Base-by-base conservation (phyloP, 1,140 invertebrate species). In the Mya arenaria region DNA sequence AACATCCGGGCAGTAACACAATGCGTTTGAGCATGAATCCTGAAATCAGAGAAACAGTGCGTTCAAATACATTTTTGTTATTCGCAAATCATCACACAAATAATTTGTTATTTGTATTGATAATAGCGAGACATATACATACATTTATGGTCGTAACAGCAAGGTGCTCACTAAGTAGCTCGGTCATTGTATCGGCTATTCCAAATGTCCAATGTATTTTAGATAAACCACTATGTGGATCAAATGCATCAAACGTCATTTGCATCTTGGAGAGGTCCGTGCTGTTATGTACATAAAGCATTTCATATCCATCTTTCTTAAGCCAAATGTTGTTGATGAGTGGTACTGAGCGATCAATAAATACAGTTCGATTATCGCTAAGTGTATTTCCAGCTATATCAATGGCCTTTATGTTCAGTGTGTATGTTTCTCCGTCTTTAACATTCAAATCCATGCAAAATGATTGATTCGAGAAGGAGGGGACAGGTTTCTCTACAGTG, bases 211-310 rank as follows among this genome's bases (percentile, higher is more conserved):
- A 85, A 13, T 75, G 30, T 0, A 83, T 74, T 23, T 58, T 63
- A 15, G 28, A 23, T 3, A 88, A 32, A 8, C 88, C 88, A 56
- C 88, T 87, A 69, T 89, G 84, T 39, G 71, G 65, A 71, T 89
- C 88, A 23, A 75, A 52, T 2, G 84, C 84, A 19, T 84, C 69
- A 74, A 89, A 85, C 19, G 65, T 41, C 8, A 89, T 32, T n/a
- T 32, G 19, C 88, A 89, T 89, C 55, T 56, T 77, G 6, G 88
- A 85, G 1, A 89, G 80, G 74, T 89, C 88, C 6, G 77, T 82
- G 17, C 36, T 60, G 66, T 77, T 65, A 44, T 89, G 88, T 25
- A 87, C 85, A 65, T 69, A 84, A 25, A 85, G 65, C 0, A 73
- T n/a, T 36, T 80, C 39, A 41, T 71, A 37, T 36, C 65, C 80